Base-by-base conservation (phyloP, 2,113 vertebrate species). In the Anser brachyrhynchus region DNA sequence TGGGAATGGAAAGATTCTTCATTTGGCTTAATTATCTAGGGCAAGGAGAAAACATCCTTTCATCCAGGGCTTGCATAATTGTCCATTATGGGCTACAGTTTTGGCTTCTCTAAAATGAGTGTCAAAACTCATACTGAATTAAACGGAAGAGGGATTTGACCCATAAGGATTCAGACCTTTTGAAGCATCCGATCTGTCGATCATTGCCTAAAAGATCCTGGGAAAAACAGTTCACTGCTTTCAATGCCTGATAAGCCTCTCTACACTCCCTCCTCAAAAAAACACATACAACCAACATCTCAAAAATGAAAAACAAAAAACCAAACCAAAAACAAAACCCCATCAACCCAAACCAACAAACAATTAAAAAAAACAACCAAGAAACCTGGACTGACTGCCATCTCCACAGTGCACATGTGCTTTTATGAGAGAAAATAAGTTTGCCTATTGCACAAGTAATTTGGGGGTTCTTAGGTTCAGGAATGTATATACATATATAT, bases 1-100 rank as follows among this genome's bases (percentile, higher is more conserved):
- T 93, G 83, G 49, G 86, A 89, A 79, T 87, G 86, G 93, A 91
- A 96, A 87, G 86, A 95, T 91, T 81, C 65, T 93, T 64, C 80
- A 82, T 92, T 91, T 66, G 70, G 84, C 66, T 93, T 90, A 95
- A 96, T 97, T 95, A 90, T 93, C 90, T 72, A 84, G 86, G 88
- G 65, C 90, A 90, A 95, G 83, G 76, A 96, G 95, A 93, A 96
- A 96, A 84, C 90, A 96, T 78, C 73, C 62, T 93, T 96, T 94
- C 84, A 96, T 93, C 85, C 77, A 87, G 52, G 66, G 54, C 65
- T 87, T 96, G 92, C 1, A 0, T 94, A 96, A 96, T 94, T 92
- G 46, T 88, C 88, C 87, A 41, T 90, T 94, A 89, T 10, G 26
- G 52, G 69, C 79, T 81, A 71, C 86, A 92, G 80, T 41, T 86